phyloP scores from a whole-genome alignment of 2,888 invertebrate genomes.

The Plutella xylostella region DNA sequence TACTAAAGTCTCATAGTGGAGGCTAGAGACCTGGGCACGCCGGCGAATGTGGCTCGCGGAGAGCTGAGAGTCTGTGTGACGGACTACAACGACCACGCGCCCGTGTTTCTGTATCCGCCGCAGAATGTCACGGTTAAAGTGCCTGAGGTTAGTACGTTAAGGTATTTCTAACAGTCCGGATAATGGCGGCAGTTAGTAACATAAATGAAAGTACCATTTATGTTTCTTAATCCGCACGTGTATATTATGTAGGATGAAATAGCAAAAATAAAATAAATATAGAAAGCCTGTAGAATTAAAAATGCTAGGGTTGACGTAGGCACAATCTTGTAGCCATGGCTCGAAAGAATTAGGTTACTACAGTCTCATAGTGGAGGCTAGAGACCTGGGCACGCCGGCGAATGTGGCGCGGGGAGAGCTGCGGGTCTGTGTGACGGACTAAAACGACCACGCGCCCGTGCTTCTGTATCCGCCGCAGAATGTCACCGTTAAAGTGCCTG shows the following conservation, averaged over 20 bases:
- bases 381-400: slow-evolving; percentile 82
- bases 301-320: too few relatives aligned
- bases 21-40: slow-evolving; percentile 82
- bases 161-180: too few relatives aligned
- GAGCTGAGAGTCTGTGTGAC: slow-evolving; percentile 82
- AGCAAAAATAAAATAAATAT: too few relatives aligned
- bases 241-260: too few relatives aligned
- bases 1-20: slow-evolving; percentile 82
- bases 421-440: slow-evolving; percentile 86
- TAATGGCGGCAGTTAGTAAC: too few relatives aligned
- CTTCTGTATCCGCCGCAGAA: slow-evolving; percentile 89
- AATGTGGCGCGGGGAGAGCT: slow-evolving; percentile 75
- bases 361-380: slow-evolving; percentile 78
- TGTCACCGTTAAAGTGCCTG: slow-evolving; percentile 86
- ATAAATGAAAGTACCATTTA: too few relatives aligned
- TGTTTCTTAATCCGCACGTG: too few relatives aligned
- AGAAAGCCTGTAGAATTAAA: too few relatives aligned
- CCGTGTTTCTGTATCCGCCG: slow-evolving; percentile 84
- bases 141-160: too few relatives aligned
- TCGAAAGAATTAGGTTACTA: too few relatives aligned
- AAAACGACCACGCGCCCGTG: slow-evolving; percentile 88
- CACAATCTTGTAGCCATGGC: too few relatives aligned
- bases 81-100: slow-evolving; percentile 92
- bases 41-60: slow-evolving; percentile 75
- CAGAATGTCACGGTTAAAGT: slow-evolving; percentile 89